Base-by-base conservation (phyloP, 2,888 invertebrate species). In the Rhagium mordax region DNA sequence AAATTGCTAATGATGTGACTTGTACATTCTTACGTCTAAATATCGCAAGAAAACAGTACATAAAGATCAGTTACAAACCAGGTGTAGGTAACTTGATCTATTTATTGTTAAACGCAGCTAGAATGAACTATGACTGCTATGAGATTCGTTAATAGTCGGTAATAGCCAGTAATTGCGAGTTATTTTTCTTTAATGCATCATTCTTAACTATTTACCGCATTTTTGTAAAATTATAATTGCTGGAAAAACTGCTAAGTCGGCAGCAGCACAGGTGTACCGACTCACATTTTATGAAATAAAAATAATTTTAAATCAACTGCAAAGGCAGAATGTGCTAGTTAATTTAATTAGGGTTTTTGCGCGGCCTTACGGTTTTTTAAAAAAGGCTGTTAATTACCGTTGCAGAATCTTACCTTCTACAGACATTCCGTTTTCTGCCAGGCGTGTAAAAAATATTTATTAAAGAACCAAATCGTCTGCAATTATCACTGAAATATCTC, bases 121-220 rank as follows among this genome's bases (percentile, higher is more conserved):
- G 79, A 82, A 81, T 81, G 81, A 81, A 81, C 81, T 83, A 78
- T 74, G 78, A 76, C 72, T 74, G 66, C 33, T 33, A 33, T 77
- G 75, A 81, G 83, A 82, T 82, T 82, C 79, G 79, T 82, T 82
- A 77, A 77, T 81, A 80, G 76, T 79, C 81, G 78, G 78, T 86
- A 86, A 86, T 85, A 82, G 85, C 81, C 81, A 80, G 80, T 86
- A 86, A 86, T 86, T 86, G 81, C 84, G 66, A 74, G 79, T 81
- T 82, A 83, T 84, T 83, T 80, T 79, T 78, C 81, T 78, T 82
- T 81, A 82, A 83, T 84, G 85, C 78, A 82, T 82, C 84, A 83
- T 84, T 85, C 82, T 81, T 69, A 77, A 83, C 83, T 81, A 85
- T 85, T 85, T 85, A 85, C 85, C 80, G 83, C 86, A 86, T 86